Evolutionary conservation across 2,113 vertebrate species (phyloP), one percentile per base, ranked within the genome.

Genomic region (Microtus ochrogaster): DNA sequence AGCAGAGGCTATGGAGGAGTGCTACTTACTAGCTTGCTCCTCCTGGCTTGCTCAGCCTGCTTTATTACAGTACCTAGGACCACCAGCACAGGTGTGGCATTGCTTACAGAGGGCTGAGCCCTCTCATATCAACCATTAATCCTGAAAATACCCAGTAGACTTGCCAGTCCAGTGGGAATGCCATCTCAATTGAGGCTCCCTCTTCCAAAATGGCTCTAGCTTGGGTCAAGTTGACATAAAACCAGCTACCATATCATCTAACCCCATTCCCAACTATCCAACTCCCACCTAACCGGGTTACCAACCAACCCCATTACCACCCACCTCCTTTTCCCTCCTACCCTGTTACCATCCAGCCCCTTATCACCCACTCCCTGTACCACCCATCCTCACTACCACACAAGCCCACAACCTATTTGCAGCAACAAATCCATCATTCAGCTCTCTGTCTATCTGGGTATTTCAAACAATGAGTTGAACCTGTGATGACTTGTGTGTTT

Each of bases 381-480:
- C 1, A 7, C 24, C 74, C 28, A 49, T 0, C 10, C 16, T 4
- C 3, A 14, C 9, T 2, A 11, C 44, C 3, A 3, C 16, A 3
- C 17, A 26, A 13, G 3, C 44, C 28, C 24, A 7, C 5, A 7
- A 28, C 2, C 63, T 41, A 3, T 39, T 30, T 14, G 10, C 7
- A 7, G 4, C 33, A 61, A 2, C 17, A 6, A 8, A 26, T 13
- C 22, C 16, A 26, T 65, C 41, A 36, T 61, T 44, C 36, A 24
- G 9, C 73, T 49, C 73, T 22, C 17, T 55, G 12, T 36, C 28
- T 61, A 6, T 17, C 14, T 14, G 21, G 26, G 30, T 76, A 2
- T 7, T 52, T 39, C 4, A 7, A 12, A 3, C 17, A 0, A 33
- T 3, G 8, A n/a, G 5, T 19, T 21, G 0, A 8, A 10, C 0